A percentile compares a stretch with the other conserved stretches of the same genome.
phyloP scores from a whole-genome alignment of 2,113 vertebrate species.

The Herpetotheres cachinnans region DNA sequence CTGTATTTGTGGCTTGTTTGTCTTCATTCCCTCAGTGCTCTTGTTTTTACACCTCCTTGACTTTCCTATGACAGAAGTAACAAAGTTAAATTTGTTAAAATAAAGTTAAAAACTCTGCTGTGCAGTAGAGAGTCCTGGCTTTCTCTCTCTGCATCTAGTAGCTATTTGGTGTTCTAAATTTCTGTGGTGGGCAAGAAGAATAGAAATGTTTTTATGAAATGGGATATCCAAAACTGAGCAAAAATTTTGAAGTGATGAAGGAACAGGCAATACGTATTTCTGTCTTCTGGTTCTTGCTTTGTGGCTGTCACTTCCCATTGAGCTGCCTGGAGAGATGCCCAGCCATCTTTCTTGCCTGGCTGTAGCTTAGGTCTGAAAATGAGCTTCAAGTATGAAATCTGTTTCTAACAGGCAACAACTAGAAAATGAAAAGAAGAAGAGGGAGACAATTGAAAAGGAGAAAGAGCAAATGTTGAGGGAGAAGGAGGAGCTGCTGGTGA shows the following conservation, averaged over 20 bases:
- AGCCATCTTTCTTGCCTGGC: background rate
- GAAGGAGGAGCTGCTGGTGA: conserved; percentile 87
- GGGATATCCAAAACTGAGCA: background rate
- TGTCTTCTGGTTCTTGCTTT: background rate
- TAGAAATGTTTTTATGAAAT: background rate
- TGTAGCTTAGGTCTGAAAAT: background rate
- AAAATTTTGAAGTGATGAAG: background rate
- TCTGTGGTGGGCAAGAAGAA: background rate
- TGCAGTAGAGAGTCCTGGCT: background rate
- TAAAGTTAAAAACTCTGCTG: too few species aligned
- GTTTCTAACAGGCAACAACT: conserved; percentile 82
- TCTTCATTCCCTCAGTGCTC: background rate
- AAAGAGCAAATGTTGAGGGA: conserved; percentile 91
- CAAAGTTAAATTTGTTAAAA: background rate
- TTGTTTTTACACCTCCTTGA: background rate
- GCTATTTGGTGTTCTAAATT: background rate
- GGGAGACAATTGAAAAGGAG: conserved; percentile 88
- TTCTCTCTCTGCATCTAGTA: background rate
- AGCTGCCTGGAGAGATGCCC: background rate
- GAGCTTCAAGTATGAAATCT: conserved; percentile 1
- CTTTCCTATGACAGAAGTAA: background rate
- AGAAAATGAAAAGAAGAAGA: conserved; percentile 90
- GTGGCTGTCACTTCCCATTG: background rate
- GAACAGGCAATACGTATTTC: background rate
- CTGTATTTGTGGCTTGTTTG: background rate